Evolutionary conservation across 2,797 vertebrate species (phyloP).

Genomic region (Diglossa cyanea): DNA sequence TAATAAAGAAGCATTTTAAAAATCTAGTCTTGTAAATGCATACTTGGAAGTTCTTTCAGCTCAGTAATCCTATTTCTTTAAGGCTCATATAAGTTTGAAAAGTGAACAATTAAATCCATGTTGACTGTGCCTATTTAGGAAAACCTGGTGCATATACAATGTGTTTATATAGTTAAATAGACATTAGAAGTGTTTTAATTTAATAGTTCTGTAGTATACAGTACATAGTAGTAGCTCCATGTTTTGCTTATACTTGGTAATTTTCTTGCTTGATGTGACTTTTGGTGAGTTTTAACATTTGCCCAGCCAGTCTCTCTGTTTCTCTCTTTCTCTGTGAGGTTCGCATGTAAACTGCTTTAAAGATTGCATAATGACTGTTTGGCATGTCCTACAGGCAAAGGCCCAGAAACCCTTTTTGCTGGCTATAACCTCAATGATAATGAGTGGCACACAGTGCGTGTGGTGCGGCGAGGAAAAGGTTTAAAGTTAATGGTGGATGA

Average conservation of each 20-base stretch:
- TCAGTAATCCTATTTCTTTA: not conserved
- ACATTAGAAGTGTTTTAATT: not conserved
- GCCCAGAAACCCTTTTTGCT: constrained; percentile 97
- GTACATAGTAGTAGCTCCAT: not conserved
- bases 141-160: constrained; percentile 37
- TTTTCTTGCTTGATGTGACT: constrained; percentile 66
- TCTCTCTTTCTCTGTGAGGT: constrained; percentile 77
- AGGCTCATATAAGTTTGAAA: not conserved
- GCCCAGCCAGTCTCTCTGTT: constrained; percentile 63
- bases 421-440: constrained; percentile 99
- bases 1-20: not conserved
- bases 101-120: not conserved
- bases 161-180: not conserved
- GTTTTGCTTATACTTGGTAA: constrained; percentile 40
- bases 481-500: constrained; percentile 97
- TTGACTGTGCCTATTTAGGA: constrained; percentile 82
- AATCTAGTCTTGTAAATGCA: not conserved
- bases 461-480: constrained; percentile 95
- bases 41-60: not conserved
- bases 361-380: constrained; percentile 86
- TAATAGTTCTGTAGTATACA: not conserved
- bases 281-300: constrained; percentile 58
- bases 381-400: constrained; percentile 99
- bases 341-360: constrained; percentile 74
- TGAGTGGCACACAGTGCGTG: constrained; percentile 98